Evolutionary conservation across 2,113 vertebrate genomes (phyloP), one percentile per base, ranked within the genome.

Genomic region (Gallinago jamesoni): DNA sequence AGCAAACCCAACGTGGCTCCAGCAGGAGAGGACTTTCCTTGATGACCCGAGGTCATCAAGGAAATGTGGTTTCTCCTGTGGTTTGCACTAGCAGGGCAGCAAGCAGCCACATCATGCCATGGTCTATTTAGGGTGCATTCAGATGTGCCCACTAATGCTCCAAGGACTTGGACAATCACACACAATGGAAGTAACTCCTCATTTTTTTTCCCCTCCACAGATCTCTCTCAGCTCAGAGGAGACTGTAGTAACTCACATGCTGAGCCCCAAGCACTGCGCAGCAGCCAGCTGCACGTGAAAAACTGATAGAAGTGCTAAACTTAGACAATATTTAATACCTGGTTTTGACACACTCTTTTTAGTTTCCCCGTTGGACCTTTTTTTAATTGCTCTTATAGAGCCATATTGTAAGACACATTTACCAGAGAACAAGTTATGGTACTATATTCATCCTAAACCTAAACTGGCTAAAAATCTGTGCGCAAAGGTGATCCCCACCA

Each of bases 321-420:
- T 94, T 75, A 73, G 57, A 75, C n/a, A 12, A 21, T 70, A 92
- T 73, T 87, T 96, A 95, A 89, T 89, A 92, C 88, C 90, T 95
- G 72, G 9, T 86, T 96, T 94, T 96, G 83, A 81, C 76, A 81
- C 35, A 5, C 12, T 50, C 56, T 55, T 93, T 94, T 77, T 43
- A 66, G 75, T 73, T 90, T 86, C 68, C 85, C 80, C 6, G 0
- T 63, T 4, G 5, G 41, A 74, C 60, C 84, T 22, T 78, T 96
- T 94, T 89, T 82, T 89, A 76, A 76, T 62, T 84, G 14, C 56
- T 84, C 69, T 79, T 91, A 41, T 7, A 39, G 55, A 92, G 66
- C 74, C 88, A 84, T 70, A 81, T 9, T 70, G 53, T 84, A 92
- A 89, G 60, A 60, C 35, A 69, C 21, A 37, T 78, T 92, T 55